phyloP scores from a whole-genome alignment of 1,140 invertebrate species.

The Eurosta solidaginis region DNA sequence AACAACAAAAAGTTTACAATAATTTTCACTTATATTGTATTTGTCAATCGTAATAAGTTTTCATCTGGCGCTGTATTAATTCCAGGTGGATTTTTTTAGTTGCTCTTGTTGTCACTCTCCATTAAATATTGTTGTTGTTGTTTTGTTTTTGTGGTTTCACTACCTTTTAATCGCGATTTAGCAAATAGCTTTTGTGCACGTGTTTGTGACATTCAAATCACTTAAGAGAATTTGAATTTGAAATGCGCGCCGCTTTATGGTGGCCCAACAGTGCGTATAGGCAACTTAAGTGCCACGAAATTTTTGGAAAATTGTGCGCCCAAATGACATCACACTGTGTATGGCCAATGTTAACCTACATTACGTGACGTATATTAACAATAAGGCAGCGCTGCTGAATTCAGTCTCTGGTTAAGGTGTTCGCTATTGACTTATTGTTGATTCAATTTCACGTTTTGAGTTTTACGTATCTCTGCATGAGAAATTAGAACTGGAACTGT shows the following conservation, averaged over 20 bases:
- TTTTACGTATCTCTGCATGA: too few relatives aligned
- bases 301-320: not conserved
- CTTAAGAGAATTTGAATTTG: conserved; percentile 11
- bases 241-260: not conserved
- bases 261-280: conserved; percentile 2
- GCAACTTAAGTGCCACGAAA: conserved; percentile 9
- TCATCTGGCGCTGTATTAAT: not conserved
- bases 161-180: not conserved
- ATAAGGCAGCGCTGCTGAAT: too few relatives aligned
- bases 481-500: too few relatives aligned
- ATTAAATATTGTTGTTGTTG: not conserved
- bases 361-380: too few relatives aligned
- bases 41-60: not conserved
- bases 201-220: not conserved
- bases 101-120: not conserved
- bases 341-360: too few relatives aligned
- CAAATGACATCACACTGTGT: too few relatives aligned
- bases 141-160: not conserved
- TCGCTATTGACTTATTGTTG: too few relatives aligned
- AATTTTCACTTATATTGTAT: too few relatives aligned
- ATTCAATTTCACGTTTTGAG: too few relatives aligned
- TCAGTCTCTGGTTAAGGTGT: too few relatives aligned
- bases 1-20: too few relatives aligned
- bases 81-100: not conserved
- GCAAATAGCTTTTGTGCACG: not conserved